Conservation (phyloP, 2,888 invertebrate species). For the Anarsia innoxiella region DNA sequence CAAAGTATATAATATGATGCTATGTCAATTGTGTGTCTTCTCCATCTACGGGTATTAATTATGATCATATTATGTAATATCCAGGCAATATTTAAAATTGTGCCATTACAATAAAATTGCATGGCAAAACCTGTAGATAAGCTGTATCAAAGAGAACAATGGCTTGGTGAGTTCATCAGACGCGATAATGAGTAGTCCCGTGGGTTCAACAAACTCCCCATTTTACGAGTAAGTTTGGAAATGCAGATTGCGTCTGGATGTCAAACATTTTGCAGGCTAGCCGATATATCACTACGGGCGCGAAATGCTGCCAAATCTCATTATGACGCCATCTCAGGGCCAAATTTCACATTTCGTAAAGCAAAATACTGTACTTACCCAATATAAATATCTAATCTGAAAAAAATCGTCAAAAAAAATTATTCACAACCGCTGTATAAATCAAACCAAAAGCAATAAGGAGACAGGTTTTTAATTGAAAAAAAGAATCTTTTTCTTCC, state of each 20-base stretch:
- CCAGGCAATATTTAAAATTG: constrained; percentile 15
- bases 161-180: constrained; percentile 61
- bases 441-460: too few species aligned
- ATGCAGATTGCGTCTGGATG: constrained; percentile 38
- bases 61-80: too few species aligned
- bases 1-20: too few species aligned
- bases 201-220: constrained; percentile 67
- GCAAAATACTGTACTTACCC: too few species aligned
- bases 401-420: too few species aligned
- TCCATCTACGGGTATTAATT: too few species aligned
- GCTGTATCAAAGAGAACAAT: constrained; percentile 58
- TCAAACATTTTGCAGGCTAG: constrained; percentile 34
- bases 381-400: too few species aligned
- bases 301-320: constrained; percentile 40
- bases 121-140: constrained; percentile 17
- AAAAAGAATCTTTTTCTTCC: too few species aligned
- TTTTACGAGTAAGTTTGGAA: constrained; percentile 49
- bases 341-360: too few species aligned
- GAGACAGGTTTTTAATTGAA: too few species aligned
- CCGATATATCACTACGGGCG: constrained; percentile 36
- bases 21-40: too few species aligned
- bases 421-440: too few species aligned
- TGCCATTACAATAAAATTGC: constrained; percentile 24
- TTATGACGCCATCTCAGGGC: constrained; percentile 10
- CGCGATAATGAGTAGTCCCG: constrained; percentile 68